These are phyloP conservation scores for Artibeus lituratus DNA, from an alignment of 2,797 vertebrate species.

Conservation along the genomic window DNA sequence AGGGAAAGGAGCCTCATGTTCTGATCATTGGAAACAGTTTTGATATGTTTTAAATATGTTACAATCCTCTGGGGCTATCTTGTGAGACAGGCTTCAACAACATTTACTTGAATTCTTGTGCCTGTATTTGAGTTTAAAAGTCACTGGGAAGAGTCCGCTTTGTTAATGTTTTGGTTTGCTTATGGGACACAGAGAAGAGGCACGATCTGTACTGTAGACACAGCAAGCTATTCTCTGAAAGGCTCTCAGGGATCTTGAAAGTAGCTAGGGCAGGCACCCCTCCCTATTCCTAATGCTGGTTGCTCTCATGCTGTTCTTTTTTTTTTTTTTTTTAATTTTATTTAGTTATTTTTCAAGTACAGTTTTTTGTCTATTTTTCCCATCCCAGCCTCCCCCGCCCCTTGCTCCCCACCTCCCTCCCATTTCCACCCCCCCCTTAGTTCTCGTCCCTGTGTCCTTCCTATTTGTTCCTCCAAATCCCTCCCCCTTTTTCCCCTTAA, in stretches of 20 bases:
- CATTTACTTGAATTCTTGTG: not conserved
- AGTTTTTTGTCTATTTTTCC: no score
- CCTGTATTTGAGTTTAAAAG: not conserved
- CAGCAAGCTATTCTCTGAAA: not conserved
- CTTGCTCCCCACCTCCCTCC: no score
- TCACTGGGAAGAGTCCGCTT: not conserved
- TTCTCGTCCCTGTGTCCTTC: no score
- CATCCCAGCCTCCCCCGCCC: no score
- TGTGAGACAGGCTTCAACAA: not conserved
- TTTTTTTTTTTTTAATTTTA: no score
- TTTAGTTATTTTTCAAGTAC: no score
- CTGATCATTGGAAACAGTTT: not conserved
- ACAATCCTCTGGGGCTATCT: not conserved
- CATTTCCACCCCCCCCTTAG: no score
- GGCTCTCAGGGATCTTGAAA: not conserved
- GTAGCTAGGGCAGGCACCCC: not conserved
- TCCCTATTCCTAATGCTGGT: not conserved
- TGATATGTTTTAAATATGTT: conserved; percentile 47
- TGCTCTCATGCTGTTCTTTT: not conserved
- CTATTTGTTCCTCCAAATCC: no score
- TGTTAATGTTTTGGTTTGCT: not conserved
- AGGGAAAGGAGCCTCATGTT: conserved; percentile 23
- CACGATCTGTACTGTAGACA: not conserved
- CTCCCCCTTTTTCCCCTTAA: no score
- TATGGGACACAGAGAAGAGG: not conserved